Conservation (phyloP, 1,140 invertebrate genomes). For the Lasioglossum albipes region DNA sequence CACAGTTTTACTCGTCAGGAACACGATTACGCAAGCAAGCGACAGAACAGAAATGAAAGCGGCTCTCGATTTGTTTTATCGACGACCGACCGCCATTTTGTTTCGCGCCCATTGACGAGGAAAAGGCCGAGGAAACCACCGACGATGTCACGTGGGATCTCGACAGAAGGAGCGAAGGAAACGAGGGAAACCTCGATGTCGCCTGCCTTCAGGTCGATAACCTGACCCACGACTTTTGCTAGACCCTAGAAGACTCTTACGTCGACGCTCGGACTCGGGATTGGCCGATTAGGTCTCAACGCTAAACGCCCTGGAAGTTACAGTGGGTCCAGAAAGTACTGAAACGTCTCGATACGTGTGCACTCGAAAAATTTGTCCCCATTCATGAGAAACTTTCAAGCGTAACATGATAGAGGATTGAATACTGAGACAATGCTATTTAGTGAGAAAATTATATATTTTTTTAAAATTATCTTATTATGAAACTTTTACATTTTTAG, state of each 20-base stretch:
- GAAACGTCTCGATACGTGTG: no score
- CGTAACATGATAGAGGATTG: no score
- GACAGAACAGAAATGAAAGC: background rate
- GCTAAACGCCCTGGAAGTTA: no score
- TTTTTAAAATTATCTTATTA: no score
- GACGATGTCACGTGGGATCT: background rate
- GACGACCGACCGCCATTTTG: background rate
- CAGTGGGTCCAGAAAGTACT: no score
- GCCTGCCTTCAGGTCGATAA: conserved; percentile 44
- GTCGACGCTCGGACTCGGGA: no score
- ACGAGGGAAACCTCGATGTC: conserved; percentile 28
- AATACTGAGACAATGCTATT: no score
- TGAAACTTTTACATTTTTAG: no score
- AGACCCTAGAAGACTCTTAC: background rate
- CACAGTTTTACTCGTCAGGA: background rate
- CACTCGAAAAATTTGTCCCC: no score
- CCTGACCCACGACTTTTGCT: conserved; percentile 37
- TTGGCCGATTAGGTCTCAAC: no score
- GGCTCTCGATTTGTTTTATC: background rate
- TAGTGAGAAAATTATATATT: no score
- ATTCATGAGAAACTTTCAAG: no score
- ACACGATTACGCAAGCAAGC: conserved; percentile 24
- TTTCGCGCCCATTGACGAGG: background rate
- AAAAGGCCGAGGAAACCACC: background rate
- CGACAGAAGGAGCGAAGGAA: conserved; percentile 20